Evolutionary conservation across 2,888 invertebrate genomes (phyloP), one percentile per base, ranked within the genome.

Genomic region (Congeria kusceri): DNA sequence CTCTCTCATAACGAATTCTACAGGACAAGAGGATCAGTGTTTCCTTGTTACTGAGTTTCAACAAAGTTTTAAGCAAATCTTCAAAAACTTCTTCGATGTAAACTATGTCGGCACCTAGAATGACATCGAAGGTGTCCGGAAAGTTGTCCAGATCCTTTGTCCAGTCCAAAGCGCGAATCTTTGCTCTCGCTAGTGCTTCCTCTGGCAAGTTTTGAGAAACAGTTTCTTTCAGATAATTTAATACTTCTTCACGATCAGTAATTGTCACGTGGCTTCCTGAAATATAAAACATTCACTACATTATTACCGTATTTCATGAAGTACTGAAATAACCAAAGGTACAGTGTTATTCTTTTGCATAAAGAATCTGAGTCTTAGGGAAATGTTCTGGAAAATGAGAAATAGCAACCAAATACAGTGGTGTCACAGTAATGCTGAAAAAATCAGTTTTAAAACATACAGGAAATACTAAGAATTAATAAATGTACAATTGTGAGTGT

Each of bases 91-190:
- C 92, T 80, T 92, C 91, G 23, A 93, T 91, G 76, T 93, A 93
- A 27, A 93, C 89, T 23, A 93, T 89, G 80, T 93, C 93, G 25
- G 93, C 92, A 18, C 93, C 93, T 15, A 93, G 70, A 32, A 93
- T 88, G 20, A 93, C 66, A 70, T 93, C 92, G 86, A 84, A 91
- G 13, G 74, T 75, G 25, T 68, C 29, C 0, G 67, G 25, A 66
- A 77, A 86, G 11, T 66, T 69, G 5, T 83, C 69, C 11, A 87
- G 61, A 64, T 90, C 84, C 49, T 86, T 77, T 5, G 90, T 89
- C 93, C 93, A 93, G 69, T 92, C 91, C 9, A 93, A 81, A 25
- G 84, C 86, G 39, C 44, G 11, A 15, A 89, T 82, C 44, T 59
- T 76, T 23, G 88, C 86, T 1, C 56, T 27, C 3, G 65, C 25